Base-by-base conservation (phyloP, 2,797 vertebrate species). In the Ibycter americanus region DNA sequence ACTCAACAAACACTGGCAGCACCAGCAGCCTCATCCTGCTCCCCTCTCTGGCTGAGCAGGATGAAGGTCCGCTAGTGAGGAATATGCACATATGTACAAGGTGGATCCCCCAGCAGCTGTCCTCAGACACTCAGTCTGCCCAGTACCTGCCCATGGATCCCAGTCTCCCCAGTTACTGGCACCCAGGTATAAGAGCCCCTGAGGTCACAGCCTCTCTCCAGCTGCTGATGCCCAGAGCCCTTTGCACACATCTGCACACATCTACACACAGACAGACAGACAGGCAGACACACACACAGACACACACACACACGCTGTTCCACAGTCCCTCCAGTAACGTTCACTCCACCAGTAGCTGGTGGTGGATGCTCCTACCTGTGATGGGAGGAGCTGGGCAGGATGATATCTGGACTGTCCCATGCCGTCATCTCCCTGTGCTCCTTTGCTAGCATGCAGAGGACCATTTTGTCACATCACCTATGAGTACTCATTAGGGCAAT, bases 21-120 rank as follows among this genome's bases (percentile, higher is more conserved):
- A 59, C 31, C 40, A 51, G 46, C 3, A 1, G 34, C 84, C 73
- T 80, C 12, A 42, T 68, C 62, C 68, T 29, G 17, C 20, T 68
- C 12, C 54, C 14, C 19, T 68, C 20, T 47, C 47, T 40, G 47
- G 21, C 32, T 62, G 19, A 67, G 29, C 11, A 46, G 26, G 29
- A 12, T 46, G 25, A 63, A 58, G 27, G 44, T 36, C 34, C 4
- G 4, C 22, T 47, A 26, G 18, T 14, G 13, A 42, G 21, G 66
- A 49, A 23, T 18, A 36, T 0, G 4, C 31, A 9, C 4, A 1
- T 17, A 16, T 8, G 10, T 44, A 21, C 47, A 42, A 36, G 31
- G 23, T 36, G 31, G 17, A 23, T 81, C 11, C 9, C 22, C 31
- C 47, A 49, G 34, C 40, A 49, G 22, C 40, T 67, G 31, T n/a